phyloP scores from a whole-genome alignment of 2,797 vertebrate species.

The Malurus splendens region DNA sequence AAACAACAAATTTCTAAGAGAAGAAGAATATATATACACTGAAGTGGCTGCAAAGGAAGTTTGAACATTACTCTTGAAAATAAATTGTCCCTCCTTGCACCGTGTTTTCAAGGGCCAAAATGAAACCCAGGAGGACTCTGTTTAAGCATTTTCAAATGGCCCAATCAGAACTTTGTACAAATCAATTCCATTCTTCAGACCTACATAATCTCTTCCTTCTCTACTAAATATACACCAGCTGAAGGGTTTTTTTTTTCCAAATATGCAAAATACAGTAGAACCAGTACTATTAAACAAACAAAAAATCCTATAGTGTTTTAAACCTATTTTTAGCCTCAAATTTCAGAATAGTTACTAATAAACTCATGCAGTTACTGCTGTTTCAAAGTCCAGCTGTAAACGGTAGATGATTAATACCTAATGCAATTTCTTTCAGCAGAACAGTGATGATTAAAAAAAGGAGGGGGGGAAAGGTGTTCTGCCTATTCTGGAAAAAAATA shows the following conservation, averaged over 20 bases:
- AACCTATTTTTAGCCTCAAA: not conserved
- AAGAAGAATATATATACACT: accelerated
- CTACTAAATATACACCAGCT: not conserved
- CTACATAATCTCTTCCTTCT: accelerated
- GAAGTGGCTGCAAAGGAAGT: not conserved
- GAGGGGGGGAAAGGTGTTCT: accelerated
- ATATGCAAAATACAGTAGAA: not conserved
- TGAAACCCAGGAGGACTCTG: accelerated
- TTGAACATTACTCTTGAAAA: not conserved
- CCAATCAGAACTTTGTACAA: not conserved
- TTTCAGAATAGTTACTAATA: not conserved
- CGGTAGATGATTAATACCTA: not conserved
- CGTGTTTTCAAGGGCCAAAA: not conserved
- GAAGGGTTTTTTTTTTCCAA: not conserved
- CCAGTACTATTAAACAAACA: not conserved
- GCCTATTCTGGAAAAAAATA: not conserved
- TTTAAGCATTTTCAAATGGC: not conserved
- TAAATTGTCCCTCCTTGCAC: accelerated
- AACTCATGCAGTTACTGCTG: not conserved
- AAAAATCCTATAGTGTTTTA: not conserved
- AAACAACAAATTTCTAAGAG: not conserved
- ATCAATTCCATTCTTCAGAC: not conserved
- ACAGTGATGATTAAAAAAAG: not conserved
- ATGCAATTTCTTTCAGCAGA: not conserved
- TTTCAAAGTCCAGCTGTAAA: not conserved